These are phyloP conservation scores for Acanthopleura granulata DNA, from an alignment of 2,888 invertebrate genomes.

Conservation along the genomic window DNA sequence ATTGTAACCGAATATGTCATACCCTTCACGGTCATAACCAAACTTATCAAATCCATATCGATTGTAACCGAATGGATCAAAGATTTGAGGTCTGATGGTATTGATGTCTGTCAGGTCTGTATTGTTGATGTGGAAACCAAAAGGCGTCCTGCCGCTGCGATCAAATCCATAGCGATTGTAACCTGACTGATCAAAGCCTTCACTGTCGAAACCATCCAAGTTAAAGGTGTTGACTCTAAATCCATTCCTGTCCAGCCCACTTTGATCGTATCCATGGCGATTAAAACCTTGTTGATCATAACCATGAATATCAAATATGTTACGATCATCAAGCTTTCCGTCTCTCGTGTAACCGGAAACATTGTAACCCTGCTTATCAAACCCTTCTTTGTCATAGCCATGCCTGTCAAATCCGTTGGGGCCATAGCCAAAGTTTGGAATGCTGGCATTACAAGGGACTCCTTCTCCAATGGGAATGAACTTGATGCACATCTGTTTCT, in stretches of 20 bases:
- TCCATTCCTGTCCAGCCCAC: constrained; percentile 58
- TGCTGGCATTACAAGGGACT: constrained; percentile 48
- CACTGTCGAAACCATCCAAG: constrained; percentile 60
- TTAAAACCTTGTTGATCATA: constrained; percentile 58
- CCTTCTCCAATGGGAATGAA: constrained; percentile 56
- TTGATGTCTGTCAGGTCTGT: constrained; percentile 31
- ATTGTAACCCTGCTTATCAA: constrained; percentile 57
- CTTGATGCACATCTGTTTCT: constrained; percentile 60
- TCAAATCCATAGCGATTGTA: constrained; percentile 65
- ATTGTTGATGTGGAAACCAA: constrained; percentile 53
- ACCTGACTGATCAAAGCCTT: constrained; percentile 61
- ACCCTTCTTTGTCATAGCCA: constrained; percentile 53
- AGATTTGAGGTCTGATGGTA: constrained; percentile 26
- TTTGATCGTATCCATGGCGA: constrained; percentile 56
- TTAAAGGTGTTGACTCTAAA: constrained; percentile 59
- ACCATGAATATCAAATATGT: constrained; percentile 51
- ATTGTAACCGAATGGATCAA: constrained; percentile 58
- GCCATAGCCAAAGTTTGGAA: constrained; percentile 44
- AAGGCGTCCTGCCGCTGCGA: constrained; percentile 52
- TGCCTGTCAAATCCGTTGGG: constrained; percentile 50
- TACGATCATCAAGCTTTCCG: constrained; percentile 47
- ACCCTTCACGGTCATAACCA: constrained; percentile 62
- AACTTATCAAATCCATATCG: constrained; percentile 54
- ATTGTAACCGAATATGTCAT: constrained; percentile 65
- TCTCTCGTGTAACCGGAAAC: constrained; percentile 48